Evolutionary conservation across 2,797 vertebrate genomes (phyloP).

Genomic region (Rhabdophis nuchalis): DNA sequence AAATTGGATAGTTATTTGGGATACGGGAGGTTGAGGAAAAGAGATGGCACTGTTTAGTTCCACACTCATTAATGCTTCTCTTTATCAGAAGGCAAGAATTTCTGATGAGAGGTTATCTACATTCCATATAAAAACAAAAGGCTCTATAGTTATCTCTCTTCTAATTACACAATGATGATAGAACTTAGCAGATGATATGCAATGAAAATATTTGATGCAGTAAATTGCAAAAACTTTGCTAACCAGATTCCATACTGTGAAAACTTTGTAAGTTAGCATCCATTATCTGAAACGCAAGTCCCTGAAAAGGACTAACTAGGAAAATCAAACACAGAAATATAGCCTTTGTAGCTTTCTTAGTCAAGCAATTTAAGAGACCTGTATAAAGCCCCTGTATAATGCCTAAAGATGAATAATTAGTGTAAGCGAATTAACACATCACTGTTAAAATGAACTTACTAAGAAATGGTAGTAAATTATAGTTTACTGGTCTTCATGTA

Average conservation of each 20-base stretch:
- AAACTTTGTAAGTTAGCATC: not conserved
- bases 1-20: not conserved
- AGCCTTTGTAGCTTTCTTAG: not conserved
- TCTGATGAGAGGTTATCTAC: not conserved
- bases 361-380: not conserved
- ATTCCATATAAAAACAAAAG: not conserved
- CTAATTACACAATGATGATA: not conserved
- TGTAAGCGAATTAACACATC: not conserved
- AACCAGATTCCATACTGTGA: not conserved
- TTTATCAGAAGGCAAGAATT: not conserved
- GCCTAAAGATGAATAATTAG: not conserved
- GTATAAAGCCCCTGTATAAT: not conserved
- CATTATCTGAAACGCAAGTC: not conserved
- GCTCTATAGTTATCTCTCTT: not conserved
- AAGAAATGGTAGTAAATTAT: not conserved
- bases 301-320: not conserved
- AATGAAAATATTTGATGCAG: not conserved
- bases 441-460: not conserved
- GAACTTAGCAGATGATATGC: not conserved
- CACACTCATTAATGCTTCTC: not conserved
- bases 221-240: not conserved
- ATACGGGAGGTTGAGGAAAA: not conserved
- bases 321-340: not conserved
- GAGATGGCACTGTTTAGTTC: not conserved
- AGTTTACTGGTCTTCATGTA: not conserved